Conservation (phyloP, 2,113 vertebrate genomes). For the Dromaius novaehollandiae region DNA sequence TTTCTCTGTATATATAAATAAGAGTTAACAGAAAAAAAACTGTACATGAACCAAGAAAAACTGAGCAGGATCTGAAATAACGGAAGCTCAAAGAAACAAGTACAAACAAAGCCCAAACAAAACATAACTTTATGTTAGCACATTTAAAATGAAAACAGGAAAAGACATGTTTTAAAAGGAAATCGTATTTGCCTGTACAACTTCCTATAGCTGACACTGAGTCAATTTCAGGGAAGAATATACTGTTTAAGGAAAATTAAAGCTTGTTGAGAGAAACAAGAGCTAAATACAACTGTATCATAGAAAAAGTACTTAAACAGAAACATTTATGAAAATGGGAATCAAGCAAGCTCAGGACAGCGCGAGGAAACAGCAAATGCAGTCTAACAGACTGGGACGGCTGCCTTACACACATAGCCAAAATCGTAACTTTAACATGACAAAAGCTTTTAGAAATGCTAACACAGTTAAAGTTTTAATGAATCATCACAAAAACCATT, state of each 20-base stretch:
- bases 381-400: neutral
- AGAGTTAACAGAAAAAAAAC: neutral
- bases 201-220: neutral
- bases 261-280: neutral
- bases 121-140: neutral
- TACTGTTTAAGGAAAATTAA: neutral
- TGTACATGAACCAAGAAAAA: fast-evolving
- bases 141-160: neutral
- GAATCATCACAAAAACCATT: neutral
- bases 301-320: neutral
- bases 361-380: neutral
- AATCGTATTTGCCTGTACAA: neutral
- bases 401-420: neutral
- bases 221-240: neutral
- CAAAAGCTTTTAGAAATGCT: neutral
- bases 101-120: neutral
- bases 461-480: neutral
- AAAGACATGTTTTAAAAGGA: neutral
- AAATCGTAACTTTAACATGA: neutral
- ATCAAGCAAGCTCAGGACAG: neutral
- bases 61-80: neutral
- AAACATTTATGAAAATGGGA: conserved; percentile 8
- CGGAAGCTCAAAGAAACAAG: neutral
- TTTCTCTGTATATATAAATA: neutral
- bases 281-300: neutral